These are phyloP conservation scores for Heterochromis multidens DNA, from an alignment of 2,113 vertebrate species.

Conservation along the genomic window DNA sequence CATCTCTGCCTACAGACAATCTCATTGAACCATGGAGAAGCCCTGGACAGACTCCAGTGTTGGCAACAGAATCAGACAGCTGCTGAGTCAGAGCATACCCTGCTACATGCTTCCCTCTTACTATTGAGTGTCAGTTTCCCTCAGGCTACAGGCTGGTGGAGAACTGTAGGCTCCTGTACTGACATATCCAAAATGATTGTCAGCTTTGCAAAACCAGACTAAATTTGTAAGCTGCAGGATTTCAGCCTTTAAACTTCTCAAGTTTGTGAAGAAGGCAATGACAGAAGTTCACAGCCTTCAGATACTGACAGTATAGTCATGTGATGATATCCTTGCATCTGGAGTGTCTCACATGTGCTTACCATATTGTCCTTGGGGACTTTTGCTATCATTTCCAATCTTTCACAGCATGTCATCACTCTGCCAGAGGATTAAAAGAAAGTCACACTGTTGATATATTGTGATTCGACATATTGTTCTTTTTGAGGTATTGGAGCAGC, in stretches of 20 bases:
- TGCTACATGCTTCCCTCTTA: not conserved
- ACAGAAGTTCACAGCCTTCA: not conserved
- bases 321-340: not conserved
- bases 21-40: slow-evolving; percentile 8
- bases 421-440: not conserved
- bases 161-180: not conserved
- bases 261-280: not conserved
- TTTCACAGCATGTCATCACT: not conserved
- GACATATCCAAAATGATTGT: not conserved
- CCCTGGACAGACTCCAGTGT: slow-evolving; percentile 27
- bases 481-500: not conserved
- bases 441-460: not conserved
- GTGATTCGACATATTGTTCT: not conserved
- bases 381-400: not conserved
- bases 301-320: not conserved
- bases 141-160: slow-evolving; percentile 1
- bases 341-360: not conserved
- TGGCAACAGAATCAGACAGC: slow-evolving; percentile 38
- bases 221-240: not conserved
- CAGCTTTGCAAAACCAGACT: not conserved
- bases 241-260: not conserved
- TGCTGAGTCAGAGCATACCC: slow-evolving; percentile 51
- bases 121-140: not conserved
- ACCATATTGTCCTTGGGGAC: not conserved
- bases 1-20: slow-evolving; percentile 2